Percentiles rank a stretch among this genome's conserved stretches.
phyloP scores from a whole-genome alignment of 1,140 invertebrate genomes.

The Oryzaephilus surinamensis region DNA sequence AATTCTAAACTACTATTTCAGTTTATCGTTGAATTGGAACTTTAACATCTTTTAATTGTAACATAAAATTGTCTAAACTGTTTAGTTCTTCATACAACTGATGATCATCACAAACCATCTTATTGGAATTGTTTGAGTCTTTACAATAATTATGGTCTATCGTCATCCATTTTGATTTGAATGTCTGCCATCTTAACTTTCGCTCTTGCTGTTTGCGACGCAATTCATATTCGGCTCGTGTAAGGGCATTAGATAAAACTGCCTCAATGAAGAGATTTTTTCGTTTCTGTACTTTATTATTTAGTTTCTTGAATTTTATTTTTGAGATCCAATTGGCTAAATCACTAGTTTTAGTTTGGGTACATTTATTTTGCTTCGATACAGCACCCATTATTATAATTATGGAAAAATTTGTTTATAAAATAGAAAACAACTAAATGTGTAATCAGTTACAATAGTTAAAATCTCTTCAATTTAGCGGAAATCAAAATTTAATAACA shows the following conservation, averaged over 20 bases:
- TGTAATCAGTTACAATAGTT: no score
- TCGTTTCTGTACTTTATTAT: slow-evolving; percentile 30
- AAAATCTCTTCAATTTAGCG: no score
- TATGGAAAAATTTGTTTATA: slow-evolving; percentile 15
- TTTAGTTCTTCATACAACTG: slow-evolving; percentile 24
- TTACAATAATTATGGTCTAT: no score
- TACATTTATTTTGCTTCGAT: slow-evolving; percentile 6
- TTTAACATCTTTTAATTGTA: slow-evolving; percentile 21
- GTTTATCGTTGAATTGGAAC: slow-evolving; percentile 16
- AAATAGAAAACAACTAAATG: slow-evolving; percentile 20
- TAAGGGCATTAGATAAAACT: slow-evolving; percentile 34
- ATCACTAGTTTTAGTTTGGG: slow-evolving; percentile 26
- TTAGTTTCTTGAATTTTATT: slow-evolving; percentile 38
- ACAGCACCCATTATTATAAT: slow-evolving; percentile 23
- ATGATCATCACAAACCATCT: slow-evolving; percentile 14
- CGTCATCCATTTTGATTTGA: slow-evolving; percentile 28
- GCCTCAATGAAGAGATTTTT: slow-evolving; percentile 39
- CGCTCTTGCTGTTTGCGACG: slow-evolving; percentile 35
- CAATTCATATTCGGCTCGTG: slow-evolving; percentile 36
- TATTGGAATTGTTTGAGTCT: slow-evolving; percentile 7
- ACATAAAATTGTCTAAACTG: slow-evolving; percentile 27
- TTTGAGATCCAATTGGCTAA: slow-evolving; percentile 38
- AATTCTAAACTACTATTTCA: slow-evolving; percentile 12
- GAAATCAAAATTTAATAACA: no score
- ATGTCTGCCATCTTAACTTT: slow-evolving; percentile 34